Percentiles rank a stretch among this genome's conserved stretches.
These are phyloP conservation scores for Metallyticus violacea DNA, from an alignment of 2,888 invertebrate genomes.

Conservation along the genomic window DNA sequence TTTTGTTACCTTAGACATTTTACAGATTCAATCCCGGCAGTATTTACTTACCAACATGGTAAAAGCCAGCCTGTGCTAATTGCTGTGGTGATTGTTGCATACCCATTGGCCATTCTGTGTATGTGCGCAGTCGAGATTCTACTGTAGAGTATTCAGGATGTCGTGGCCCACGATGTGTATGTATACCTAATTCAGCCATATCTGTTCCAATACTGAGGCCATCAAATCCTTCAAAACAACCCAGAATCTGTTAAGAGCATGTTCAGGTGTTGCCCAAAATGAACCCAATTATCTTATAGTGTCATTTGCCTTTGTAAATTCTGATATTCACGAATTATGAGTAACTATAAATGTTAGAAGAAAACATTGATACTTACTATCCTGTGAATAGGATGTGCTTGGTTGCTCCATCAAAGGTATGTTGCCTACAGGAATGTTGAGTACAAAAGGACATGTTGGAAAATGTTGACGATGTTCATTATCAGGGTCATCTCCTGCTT, in stretches of 20 bases:
- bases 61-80: conserved; percentile 86
- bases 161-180: conserved; percentile 58
- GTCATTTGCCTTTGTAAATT: too few species aligned
- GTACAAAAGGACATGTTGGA: conserved; percentile 56
- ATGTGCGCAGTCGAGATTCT: conserved; percentile 68
- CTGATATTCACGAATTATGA: too few species aligned
- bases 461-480: conserved; percentile 64
- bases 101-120: conserved; percentile 70
- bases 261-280: not conserved
- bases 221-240: not conserved
- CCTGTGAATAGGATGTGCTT: conserved; percentile 23
- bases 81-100: conserved; percentile 72
- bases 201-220: not conserved
- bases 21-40: too few species aligned
- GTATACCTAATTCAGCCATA: conserved; percentile 59
- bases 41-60: conserved; percentile 62
- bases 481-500: conserved; percentile 65
- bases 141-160: conserved; percentile 66
- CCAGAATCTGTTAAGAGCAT: not conserved
- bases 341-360: too few species aligned
- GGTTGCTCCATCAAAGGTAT: conserved; percentile 37
- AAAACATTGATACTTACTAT: not conserved
- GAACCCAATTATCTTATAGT: too few species aligned
- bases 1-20: too few species aligned
- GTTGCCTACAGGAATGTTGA: conserved; percentile 49